Percentiles rank a stretch among this genome's conserved stretches.
These are phyloP conservation scores for Clusia tigrina DNA, from an alignment of 2,888 invertebrate species.

Conservation along the genomic window DNA sequence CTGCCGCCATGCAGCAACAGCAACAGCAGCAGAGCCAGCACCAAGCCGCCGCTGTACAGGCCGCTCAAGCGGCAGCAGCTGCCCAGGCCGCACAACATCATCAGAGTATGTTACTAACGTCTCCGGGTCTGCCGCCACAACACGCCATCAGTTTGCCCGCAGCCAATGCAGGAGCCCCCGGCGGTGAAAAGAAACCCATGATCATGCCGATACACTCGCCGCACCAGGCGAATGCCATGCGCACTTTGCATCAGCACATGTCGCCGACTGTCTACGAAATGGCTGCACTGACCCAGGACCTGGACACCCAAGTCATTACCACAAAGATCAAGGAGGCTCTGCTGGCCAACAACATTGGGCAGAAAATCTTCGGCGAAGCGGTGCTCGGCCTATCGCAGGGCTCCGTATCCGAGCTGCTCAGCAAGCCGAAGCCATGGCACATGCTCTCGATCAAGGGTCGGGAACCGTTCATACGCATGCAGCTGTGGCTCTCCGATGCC, in stretches of 20 bases:
- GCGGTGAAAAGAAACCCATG: constrained; percentile 67
- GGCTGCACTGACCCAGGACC: constrained; percentile 94
- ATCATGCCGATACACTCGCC: constrained; percentile 71
- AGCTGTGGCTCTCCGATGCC: constrained; percentile 94
- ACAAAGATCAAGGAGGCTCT: constrained; percentile 97
- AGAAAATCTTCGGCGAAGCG: constrained; percentile 98
- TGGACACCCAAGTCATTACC: constrained; percentile 95
- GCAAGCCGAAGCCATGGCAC: constrained; percentile 99
- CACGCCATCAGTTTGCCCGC: constrained; percentile 76
- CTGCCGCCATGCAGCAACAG: constrained; percentile 63
- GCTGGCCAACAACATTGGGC: constrained; percentile 95
- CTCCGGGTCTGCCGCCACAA: constrained; percentile 79
- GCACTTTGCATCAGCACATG: constrained; percentile 82
- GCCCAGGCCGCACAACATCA: constrained; percentile 59
- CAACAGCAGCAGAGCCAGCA: constrained; percentile 34
- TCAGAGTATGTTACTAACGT: constrained; percentile 73
- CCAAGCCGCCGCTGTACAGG: constrained; percentile 64
- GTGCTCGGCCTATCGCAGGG: constrained; percentile 96
- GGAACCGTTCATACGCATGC: constrained; percentile 96
- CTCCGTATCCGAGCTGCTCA: constrained; percentile 94
- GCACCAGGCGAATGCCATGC: constrained; percentile 74
- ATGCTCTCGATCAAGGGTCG: constrained; percentile 98
- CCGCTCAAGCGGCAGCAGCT: constrained; percentile 64
- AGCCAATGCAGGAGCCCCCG: constrained; percentile 53
- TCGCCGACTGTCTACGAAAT: constrained; percentile 97